phyloP scores from a whole-genome alignment of 2,888 invertebrate genomes.

The Lithosia quadra region DNA sequence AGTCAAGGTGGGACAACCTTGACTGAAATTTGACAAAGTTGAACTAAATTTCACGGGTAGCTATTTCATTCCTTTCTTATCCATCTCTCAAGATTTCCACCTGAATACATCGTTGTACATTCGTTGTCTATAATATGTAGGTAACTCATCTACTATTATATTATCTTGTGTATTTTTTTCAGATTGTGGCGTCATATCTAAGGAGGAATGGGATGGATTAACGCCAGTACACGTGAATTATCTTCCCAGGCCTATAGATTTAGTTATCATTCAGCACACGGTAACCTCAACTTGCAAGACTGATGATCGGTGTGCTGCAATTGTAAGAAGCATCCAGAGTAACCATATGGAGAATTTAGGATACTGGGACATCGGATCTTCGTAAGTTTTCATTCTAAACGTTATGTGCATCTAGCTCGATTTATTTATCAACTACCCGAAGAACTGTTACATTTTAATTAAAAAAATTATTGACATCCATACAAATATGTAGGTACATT shows the following conservation, averaged over 20 bases:
- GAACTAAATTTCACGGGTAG: too few relatives aligned
- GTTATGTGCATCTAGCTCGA: not conserved
- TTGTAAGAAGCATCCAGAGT: constrained; percentile 80
- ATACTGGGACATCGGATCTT: constrained; percentile 84
- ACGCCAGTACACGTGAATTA: constrained; percentile 79
- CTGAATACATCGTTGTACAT: not conserved
- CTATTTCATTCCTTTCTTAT: not conserved
- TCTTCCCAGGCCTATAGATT: constrained; percentile 82
- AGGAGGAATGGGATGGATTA: constrained; percentile 85
- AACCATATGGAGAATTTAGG: constrained; percentile 82
- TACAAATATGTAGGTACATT: too few relatives aligned
- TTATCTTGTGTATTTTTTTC: not conserved
- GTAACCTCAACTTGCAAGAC: constrained; percentile 78
- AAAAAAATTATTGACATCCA: too few relatives aligned
- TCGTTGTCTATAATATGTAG: not conserved
- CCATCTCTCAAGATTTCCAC: not conserved
- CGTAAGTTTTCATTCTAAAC: constrained; percentile 70
- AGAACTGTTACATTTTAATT: too few relatives aligned
- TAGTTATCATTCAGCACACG: constrained; percentile 87
- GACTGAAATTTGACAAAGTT: too few relatives aligned
- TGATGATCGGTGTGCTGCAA: constrained; percentile 71
- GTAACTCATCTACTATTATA: not conserved
- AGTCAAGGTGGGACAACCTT: not conserved
- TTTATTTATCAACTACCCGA: not conserved
- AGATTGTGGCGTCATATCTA: constrained; percentile 77